Base-by-base conservation (phyloP, 2,888 invertebrate genomes). In the Polyploca ridens region DNA sequence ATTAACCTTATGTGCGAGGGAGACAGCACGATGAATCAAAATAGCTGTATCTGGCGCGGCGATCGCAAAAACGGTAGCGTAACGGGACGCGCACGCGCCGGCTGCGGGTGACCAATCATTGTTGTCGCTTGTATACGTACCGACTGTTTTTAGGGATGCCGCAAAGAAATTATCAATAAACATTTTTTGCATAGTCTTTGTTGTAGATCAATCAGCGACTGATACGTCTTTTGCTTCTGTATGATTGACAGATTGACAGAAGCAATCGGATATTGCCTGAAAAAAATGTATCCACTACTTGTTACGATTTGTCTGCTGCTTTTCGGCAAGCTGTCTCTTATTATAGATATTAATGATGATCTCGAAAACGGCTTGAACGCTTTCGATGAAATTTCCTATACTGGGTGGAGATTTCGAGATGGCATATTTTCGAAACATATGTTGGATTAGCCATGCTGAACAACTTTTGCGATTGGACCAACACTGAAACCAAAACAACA, bases 1-100 rank as follows among this genome's bases (percentile, higher is more conserved):
- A 58, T 60, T 63, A 60, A 65, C 60, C 64, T 46, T 60, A 62
- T 44, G 72, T 49, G 68, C 46, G 66, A 68, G 67, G 35, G 66
- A 65, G 69, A 73, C 69, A 63, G 63, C 64, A 33, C 60, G 49
- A 63, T 60, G 68, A 69, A 71, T 70, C 68, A 67, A 69, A 74
- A 69, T 74, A 74, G 74, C 69, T 70, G 74, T 72, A 72, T 69
- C 69, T 65, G 35, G 68, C 7, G 46, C 46, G n/a, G 46, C 46
- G 46, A 46, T 66, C 65, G 65, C 69, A 69, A 70, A 70, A 73
- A 71, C 71, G 67, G 66, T 66, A 63, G 68, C 66, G 67, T 74
- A 72, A 74, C 74, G 72, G 74, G 66, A 54, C 59, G 68, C 64
- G 69, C 70, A 70, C 68, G 70, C 68, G 73, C 68, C 38, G 58